Conservation (phyloP, 2,797 vertebrate genomes). For the Phataginus tricuspis region DNA sequence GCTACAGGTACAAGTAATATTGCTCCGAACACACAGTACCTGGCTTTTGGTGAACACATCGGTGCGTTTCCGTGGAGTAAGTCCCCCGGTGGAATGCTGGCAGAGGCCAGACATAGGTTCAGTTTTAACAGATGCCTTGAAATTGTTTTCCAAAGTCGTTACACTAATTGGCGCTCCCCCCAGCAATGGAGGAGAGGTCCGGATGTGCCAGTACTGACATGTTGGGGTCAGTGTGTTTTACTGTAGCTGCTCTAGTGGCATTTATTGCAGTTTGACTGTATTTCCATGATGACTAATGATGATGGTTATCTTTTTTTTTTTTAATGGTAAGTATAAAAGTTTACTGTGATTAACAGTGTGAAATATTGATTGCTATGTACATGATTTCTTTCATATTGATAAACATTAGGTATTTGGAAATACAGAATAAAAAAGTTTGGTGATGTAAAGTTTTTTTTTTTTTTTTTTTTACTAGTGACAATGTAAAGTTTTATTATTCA, state of each 20-base stretch:
- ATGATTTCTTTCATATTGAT: no score
- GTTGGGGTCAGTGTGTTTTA: neutral
- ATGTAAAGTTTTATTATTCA: no score
- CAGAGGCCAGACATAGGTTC: accelerated
- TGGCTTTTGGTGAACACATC: neutral
- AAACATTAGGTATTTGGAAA: no score
- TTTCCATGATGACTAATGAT: neutral
- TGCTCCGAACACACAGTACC: accelerated
- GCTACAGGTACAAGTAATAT: neutral
- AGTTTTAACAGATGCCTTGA: neutral
- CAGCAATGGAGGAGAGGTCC: accelerated
- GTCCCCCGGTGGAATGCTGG: accelerated
- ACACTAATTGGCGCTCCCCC: no score
- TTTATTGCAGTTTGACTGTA: neutral
- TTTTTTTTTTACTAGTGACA: no score
- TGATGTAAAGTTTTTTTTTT: no score
- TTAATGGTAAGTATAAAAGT: no score
- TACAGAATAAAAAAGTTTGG: no score
- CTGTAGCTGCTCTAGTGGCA: neutral
- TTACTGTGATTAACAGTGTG: no score
- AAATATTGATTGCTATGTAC: no score
- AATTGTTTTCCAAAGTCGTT: neutral
- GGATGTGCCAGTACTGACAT: neutral
- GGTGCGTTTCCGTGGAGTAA: accelerated
- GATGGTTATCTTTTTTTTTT: no score